Percentiles rank a stretch among this genome's conserved stretches.
phyloP scores from a whole-genome alignment of 2,797 vertebrate genomes.

The Alosa sapidissima region DNA sequence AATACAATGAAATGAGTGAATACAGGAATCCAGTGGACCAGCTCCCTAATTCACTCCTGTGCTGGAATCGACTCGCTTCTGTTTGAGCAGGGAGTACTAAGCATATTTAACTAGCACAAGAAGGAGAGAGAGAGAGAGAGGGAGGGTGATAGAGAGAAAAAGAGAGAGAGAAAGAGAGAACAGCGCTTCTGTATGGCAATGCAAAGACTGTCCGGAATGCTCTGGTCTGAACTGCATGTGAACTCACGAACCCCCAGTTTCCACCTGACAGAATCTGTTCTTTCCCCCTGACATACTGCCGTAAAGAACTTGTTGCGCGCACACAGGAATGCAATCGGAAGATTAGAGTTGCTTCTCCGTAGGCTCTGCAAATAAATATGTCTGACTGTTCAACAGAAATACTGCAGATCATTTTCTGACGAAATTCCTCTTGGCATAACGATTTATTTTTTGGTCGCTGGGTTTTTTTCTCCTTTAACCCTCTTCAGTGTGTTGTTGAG shows the following conservation, averaged over 20 bases:
- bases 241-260: slow-evolving; percentile 69
- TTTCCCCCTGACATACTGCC: slow-evolving; percentile 61
- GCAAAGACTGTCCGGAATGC: slow-evolving; percentile 70
- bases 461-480: not conserved
- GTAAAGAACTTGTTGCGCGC: slow-evolving; percentile 57
- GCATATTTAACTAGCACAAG: not conserved
- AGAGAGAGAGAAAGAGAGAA: slow-evolving; percentile 6
- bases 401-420: slow-evolving; percentile 44
- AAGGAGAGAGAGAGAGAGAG: slow-evolving; percentile 27
- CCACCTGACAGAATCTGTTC: slow-evolving; percentile 71
- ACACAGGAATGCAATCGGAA: slow-evolving; percentile 59
- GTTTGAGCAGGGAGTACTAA: not conserved
- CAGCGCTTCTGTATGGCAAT: slow-evolving; percentile 51
- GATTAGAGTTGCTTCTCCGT: slow-evolving; percentile 53
- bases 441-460: not conserved
- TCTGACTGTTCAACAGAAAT: slow-evolving; percentile 48
- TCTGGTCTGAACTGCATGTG: slow-evolving; percentile 67
- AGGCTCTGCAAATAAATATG: slow-evolving; percentile 55
- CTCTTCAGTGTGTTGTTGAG: not conserved
- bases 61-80: not conserved
- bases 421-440: not conserved
- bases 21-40: not conserved
- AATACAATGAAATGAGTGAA: not conserved
- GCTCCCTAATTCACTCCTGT: not conserved
- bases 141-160: slow-evolving; percentile 10